Evolutionary conservation across 2,113 vertebrate genomes (phyloP).

Genomic region (Lepus timidus): DNA sequence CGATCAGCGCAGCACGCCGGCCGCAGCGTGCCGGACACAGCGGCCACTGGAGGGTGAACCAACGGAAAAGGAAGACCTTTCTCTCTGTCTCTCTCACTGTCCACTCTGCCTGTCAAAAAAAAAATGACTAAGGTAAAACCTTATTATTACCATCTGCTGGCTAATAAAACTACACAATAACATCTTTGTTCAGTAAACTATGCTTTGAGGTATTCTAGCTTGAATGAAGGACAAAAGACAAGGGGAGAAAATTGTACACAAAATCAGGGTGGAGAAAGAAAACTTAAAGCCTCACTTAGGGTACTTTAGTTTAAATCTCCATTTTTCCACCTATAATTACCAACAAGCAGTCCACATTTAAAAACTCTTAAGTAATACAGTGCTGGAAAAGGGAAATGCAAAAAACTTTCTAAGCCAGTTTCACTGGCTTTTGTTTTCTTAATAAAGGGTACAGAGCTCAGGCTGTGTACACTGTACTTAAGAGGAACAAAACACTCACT

Average conservation of each 20-base stretch:
- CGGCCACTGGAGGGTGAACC: too few relatives aligned
- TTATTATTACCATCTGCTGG: not conserved
- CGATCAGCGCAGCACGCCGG: too few relatives aligned
- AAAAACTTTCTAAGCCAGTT: slow-evolving; percentile 20
- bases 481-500: not conserved
- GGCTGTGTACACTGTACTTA: not conserved
- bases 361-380: slow-evolving; percentile 25
- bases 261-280: slow-evolving; percentile 65
- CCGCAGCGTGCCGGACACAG: too few relatives aligned
- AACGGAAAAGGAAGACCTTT: too few relatives aligned
- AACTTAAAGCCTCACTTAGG: slow-evolving; percentile 67
- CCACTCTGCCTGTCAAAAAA: not conserved
- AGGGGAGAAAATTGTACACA: slow-evolving; percentile 66
- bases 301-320: slow-evolving; percentile 70
- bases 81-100: too few relatives aligned
- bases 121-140: slow-evolving; percentile 62
- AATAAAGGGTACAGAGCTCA: slow-evolving; percentile 53
- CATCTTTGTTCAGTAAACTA: slow-evolving; percentile 50
- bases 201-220: slow-evolving; percentile 72
- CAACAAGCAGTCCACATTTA: slow-evolving; percentile 67
- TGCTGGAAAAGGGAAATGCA: slow-evolving; percentile 36
- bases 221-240: slow-evolving; percentile 68
- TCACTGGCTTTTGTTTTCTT: slow-evolving; percentile 65
- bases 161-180: slow-evolving; percentile 60
- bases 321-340: slow-evolving; percentile 76